These are phyloP conservation scores for Drosophila nigromelanica DNA, from an alignment of 1,140 invertebrate species.

Conservation along the genomic window DNA sequence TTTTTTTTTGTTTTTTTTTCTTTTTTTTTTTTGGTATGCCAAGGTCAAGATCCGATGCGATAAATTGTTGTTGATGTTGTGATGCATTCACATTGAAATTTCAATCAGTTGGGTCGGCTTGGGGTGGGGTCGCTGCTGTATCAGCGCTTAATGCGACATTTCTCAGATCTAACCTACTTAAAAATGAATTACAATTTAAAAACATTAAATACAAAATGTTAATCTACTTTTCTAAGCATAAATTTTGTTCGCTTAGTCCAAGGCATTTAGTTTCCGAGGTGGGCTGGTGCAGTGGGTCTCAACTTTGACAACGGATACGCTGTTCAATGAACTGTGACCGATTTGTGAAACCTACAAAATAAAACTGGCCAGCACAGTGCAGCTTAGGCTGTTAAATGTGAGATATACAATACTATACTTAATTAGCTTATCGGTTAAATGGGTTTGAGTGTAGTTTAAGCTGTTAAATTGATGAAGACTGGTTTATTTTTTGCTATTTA, in stretches of 20 bases:
- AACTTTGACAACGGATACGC: neutral
- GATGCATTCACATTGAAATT: slow-evolving; percentile 41
- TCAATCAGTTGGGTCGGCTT: neutral
- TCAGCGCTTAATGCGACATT: slow-evolving; percentile 30
- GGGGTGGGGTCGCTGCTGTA: slow-evolving; percentile 8
- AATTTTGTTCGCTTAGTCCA: slow-evolving; percentile 4
- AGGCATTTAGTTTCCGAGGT: neutral
- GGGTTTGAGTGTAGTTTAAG: too few relatives aligned
- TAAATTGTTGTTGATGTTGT: slow-evolving; percentile 7
- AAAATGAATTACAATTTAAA: neutral
- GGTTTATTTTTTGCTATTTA: too few relatives aligned
- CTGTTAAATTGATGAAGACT: too few relatives aligned
- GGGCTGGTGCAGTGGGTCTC: neutral
- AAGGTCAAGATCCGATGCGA: slow-evolving; percentile 42
- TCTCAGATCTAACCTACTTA: slow-evolving; percentile 16
- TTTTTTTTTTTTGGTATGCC: slow-evolving; percentile 32
- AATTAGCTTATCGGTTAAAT: too few relatives aligned
- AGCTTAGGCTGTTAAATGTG: too few relatives aligned
- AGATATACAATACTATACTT: too few relatives aligned
- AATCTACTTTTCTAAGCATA: slow-evolving; percentile 7
- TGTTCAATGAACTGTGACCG: slow-evolving; percentile 7
- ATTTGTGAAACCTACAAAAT: too few relatives aligned
- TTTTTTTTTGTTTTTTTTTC: neutral
- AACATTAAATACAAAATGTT: neutral
- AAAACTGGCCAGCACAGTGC: too few relatives aligned